Evolutionary conservation across 2,113 vertebrate species (phyloP), one percentile per base, ranked within the genome.

Genomic region (Leptocoma aspasia): DNA sequence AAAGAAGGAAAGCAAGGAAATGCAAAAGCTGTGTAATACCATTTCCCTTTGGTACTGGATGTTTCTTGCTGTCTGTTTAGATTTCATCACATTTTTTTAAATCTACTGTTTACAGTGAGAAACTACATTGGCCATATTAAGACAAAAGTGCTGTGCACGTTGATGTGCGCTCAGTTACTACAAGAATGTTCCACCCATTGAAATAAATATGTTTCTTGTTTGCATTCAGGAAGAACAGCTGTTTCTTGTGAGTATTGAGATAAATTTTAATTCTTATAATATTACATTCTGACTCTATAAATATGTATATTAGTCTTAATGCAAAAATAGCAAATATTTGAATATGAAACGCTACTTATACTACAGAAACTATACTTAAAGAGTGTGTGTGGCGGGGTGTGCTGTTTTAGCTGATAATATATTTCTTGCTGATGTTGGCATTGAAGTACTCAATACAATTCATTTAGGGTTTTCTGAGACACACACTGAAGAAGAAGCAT

Each of bases 21-120:
- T 82, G 82, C 71, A 90, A 90, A 91, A 93, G 54, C 59, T 73
- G 21, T 83, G 60, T 80, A 82, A 77, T 49, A 73, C 8, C 24
- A 54, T 88, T 94, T 96, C 82, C 82, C 82, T n/a, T 5, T 73
- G 59, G 75, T 88, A 70, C 59, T 86, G 52, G 68, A 66, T 66
- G 71, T 8, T 90, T 90, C 89, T 90, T 80, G 24, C 52, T 90
- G 28, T 80, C 87, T 93, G 10, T 45, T 90, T 86, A 42, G 59
- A 80, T 88, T 86, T 90, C 54, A 70, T 87, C 81, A 80, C 19
- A 33, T 77, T 82, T 87, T 94, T 85, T 78, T 87, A 72, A 72
- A 69, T 50, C 54, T 70, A 6, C 30, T 37, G 5, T 65, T 91
- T 69, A 59, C 54, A 85, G 39, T 13, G 17, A 90, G 39, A 70